Evolutionary conservation across 1,140 invertebrate species (phyloP).

Genomic region (Drosophila chauvacae): DNA sequence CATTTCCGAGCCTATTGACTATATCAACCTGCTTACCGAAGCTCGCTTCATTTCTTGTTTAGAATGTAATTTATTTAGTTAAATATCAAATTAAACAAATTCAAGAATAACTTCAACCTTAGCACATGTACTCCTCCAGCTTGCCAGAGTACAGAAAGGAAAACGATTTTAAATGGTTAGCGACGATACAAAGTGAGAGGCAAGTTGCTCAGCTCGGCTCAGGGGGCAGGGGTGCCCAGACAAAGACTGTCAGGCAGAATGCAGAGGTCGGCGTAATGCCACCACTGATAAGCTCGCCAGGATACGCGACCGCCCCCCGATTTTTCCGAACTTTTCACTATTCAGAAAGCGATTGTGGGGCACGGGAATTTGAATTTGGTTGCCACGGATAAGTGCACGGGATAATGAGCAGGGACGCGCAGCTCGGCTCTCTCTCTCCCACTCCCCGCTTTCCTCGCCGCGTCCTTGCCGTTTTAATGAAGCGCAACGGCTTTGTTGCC

Average conservation of each 20-base stretch:
- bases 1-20: no score
- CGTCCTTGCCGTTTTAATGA: slow-evolving; percentile 82
- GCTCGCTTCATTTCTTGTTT: neutral
- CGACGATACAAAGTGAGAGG: slow-evolving; percentile 49
- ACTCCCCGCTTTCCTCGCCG: neutral
- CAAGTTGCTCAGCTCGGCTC: slow-evolving; percentile 51
- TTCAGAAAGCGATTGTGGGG: slow-evolving; percentile 46
- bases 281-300: slow-evolving; percentile 70
- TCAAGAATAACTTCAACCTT: neutral
- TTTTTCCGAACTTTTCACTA: slow-evolving; percentile 51
- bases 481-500: slow-evolving; percentile 76
- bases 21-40: neutral
- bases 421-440: neutral
- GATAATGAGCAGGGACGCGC: slow-evolving; percentile 65
- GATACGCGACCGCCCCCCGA: slow-evolving; percentile 38
- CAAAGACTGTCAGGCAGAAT: slow-evolving; percentile 29
- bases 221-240: neutral
- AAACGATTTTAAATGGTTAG: slow-evolving; percentile 53
- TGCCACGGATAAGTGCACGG: slow-evolving; percentile 73
- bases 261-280: slow-evolving; percentile 54
- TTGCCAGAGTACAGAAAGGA: slow-evolving; percentile 32
- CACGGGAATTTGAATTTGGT: slow-evolving; percentile 58
- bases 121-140: neutral
- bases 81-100: neutral
- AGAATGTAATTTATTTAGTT: neutral